Evolutionary conservation across 2,797 vertebrate species (phyloP), one percentile per base, ranked within the genome.

Genomic region (Gymnoscopelus microlampas): DNA sequence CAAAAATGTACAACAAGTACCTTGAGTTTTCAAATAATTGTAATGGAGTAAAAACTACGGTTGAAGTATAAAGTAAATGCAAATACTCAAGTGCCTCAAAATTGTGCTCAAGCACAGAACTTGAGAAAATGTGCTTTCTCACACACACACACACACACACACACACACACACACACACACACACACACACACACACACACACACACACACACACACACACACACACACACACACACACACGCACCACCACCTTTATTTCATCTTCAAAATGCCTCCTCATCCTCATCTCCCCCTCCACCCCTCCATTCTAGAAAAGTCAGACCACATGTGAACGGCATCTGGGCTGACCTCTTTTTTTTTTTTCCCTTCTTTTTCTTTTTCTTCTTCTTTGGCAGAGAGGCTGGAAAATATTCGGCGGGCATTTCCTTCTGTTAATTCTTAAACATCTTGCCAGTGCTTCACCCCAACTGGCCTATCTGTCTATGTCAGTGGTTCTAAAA

Each of bases 391-490:
- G 87, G 87, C 88, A 91, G 76, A 84, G 78, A 79, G 77, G 24
- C 29, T 88, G 85, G 89, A 91, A 91, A 86, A 76, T 84, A 44
- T 78, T 87, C 80, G 85, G 82, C 77, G 86, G 87, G 84, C 85
- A 88, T 85, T 79, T 87, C 80, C 72, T 44, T 44, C 39, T 81
- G 81, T 86, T 90, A 84, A 87, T 82, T 88, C 78, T 44, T 44
- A 44, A 44, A 44, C 39, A 44, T 44, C 39, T 44, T 8, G 39
- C 39, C 39, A 44, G 39, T 7, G 39, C 39, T 44, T 44, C 39
- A 8, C 39, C 39, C 39, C 39, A 44, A 44, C 39, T 44, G 39
- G 39, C 39, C 39, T 51, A 51, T 13, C 53, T 63, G 39, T 44
- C 39, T 44, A 44, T 44, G 39, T 44, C 39, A 44, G 39, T 44